Percentiles rank a stretch among this genome's conserved stretches.
Conservation (phyloP, 2,113 vertebrate genomes). For the Neolamprologus brichardi region DNA sequence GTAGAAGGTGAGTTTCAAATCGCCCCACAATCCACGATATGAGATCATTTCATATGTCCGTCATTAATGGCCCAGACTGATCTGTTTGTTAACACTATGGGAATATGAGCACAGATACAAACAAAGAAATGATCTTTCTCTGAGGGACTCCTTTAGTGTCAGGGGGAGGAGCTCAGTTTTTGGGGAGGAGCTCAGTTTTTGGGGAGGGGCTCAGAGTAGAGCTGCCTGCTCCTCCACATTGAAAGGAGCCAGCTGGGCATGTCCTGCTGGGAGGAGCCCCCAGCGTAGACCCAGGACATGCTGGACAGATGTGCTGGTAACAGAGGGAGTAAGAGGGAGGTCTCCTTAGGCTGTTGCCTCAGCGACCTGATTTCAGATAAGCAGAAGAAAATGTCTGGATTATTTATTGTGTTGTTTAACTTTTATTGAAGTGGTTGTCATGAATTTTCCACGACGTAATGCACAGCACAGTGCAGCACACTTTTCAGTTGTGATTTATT, state of each 20-base stretch:
- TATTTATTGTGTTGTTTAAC: background rate
- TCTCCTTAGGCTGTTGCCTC: background rate
- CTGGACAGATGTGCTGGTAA: background rate
- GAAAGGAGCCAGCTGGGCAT: background rate
- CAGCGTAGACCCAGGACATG: background rate
- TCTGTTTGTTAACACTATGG: background rate
- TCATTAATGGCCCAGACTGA: background rate
- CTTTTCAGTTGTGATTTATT: background rate
- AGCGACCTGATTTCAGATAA: background rate
- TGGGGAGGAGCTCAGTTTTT: background rate
- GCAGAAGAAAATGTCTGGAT: background rate
- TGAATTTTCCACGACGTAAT: fast-evolving
- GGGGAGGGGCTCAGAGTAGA: background rate
- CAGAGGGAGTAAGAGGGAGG: background rate
- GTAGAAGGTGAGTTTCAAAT: conserved; percentile 87
- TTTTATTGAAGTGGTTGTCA: background rate
- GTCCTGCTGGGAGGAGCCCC: background rate
- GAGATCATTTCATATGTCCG: fast-evolving
- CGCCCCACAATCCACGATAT: background rate
- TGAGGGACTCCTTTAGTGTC: background rate
- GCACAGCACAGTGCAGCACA: background rate
- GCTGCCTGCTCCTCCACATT: too few relatives aligned
- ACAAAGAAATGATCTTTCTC: background rate
- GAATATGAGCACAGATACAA: background rate
- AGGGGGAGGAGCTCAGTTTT: background rate